Evolutionary conservation across 1,140 invertebrate species (phyloP), one percentile per base, ranked within the genome.

Genomic region (Drosophila triauraria): DNA sequence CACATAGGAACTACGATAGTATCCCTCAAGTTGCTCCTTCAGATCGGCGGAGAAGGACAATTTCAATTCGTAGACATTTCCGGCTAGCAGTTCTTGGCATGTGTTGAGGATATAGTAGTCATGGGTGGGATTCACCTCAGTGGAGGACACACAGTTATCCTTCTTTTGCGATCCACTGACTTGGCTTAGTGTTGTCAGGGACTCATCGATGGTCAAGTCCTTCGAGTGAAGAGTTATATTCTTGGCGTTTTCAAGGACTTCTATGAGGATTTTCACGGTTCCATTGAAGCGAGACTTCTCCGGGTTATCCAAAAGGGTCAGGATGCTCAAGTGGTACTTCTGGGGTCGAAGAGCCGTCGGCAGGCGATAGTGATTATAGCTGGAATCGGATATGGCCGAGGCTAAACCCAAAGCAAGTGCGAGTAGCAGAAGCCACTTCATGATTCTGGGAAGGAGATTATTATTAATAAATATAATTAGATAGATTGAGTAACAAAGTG

Each of bases 1-100:
- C 8, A 93, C 91, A 82, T 98, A 98, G 4, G 94, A 95, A 87
- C 96, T 98, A 46, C 95, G 94, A 83, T 98, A 98, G 74, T 96
- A 96, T 17, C 97, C 97, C 56, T 95, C 94, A 53, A 97, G 84
- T 7, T 94, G 93, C 3, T 94, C 94, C 12, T 94, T 93, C 5
- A 97, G 80, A 44, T 93, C 93, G 0, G 95, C 95, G 9, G 92
- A 93, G 81, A 96, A 97, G 1, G 94, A 94, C 70, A 97, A 94
- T 0, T 88, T 92, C 15, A 97, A 82, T 12, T 93, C 92, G 80
- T 97, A 97, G 15, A 93, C 93, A 17, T 93, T 75, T 5, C 93
- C 94, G 1, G 91, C 78, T 1, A 81, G 68, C 8, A 97, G 67
- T 0, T 83, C 47, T 15, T 93, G 76, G 0, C 93, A 78, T 2